Evolutionary conservation across 1,140 invertebrate genomes (phyloP), one percentile per base, ranked within the genome.

Genomic region (Argopecten irradians): DNA sequence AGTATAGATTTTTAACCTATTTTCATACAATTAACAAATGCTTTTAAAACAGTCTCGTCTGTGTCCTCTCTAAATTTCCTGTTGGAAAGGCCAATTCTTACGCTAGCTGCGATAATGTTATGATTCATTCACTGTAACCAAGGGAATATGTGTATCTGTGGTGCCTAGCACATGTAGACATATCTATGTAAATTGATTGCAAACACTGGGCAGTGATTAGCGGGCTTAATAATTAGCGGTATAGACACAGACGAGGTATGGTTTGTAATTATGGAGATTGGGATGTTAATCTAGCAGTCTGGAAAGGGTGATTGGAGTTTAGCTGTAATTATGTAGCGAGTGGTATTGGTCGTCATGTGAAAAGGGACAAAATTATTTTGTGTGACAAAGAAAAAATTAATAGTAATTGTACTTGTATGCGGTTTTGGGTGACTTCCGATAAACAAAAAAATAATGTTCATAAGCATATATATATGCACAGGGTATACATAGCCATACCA

Each of bases 111-210:
- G 5, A n/a, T 28, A 28, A 71, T n/a, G 22, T 46, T 16, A 19
- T 46, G 19, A 46, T 46, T 46, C 36, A 46, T 46, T 46, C 43
- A 46, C 1, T 22, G 22, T 11, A 19, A 19, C 43, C 55, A 28
- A 71, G 55, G 55, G 22, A n/a, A 71, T 71, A 71, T 71, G 43
- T 46, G 43, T 46, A 46, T n/a, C 55, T 28, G n/a, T 16, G 16
- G n/a, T 71, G 55, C 55, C 55, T 71, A 71, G 28, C 55, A 71
- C 28, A 28, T 71, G 55, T 71, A 71, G 22, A 71, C 55, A 71
- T 71, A 71, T 71, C 55, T 71, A 71, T 71, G 55, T 71, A 71
- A 71, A 71, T 71, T 71, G 55, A 71, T 71, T 71, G 55, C 55
- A 16, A 39, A 71, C 55, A 28, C 43, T 71, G 55, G 55, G 16